phyloP scores from a whole-genome alignment of 1,140 invertebrate genomes.

The Psilanteris sp. region DNA sequence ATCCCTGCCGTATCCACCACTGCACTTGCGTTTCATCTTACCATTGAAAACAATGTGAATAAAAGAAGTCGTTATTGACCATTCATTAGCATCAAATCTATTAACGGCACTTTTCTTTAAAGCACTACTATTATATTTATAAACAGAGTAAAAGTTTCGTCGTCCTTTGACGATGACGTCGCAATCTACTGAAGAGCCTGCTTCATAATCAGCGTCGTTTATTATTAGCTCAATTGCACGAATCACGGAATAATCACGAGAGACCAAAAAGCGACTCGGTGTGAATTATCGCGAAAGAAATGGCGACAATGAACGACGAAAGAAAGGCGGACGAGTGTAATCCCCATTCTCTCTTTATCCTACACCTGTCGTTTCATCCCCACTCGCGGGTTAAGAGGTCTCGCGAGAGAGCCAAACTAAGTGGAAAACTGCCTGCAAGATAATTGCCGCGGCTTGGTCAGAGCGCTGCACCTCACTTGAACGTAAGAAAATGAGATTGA shows the following conservation, averaged over 20 bases:
- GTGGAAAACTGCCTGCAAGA: slow-evolving; percentile 72
- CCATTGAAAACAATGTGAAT: slow-evolving; percentile 5
- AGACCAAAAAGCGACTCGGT: slow-evolving; percentile 36
- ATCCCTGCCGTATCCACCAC: neutral
- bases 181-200: neutral
- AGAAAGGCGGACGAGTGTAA: slow-evolving; percentile 5
- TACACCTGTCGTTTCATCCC: slow-evolving; percentile 28
- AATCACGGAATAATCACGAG: slow-evolving; percentile 17
- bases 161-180: slow-evolving; percentile 8
- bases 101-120: slow-evolving; percentile 13
- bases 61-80: slow-evolving; percentile 19
- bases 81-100: slow-evolving; percentile 35
- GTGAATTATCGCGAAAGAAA: slow-evolving; percentile 39
- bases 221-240: slow-evolving; percentile 25
- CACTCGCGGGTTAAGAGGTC: slow-evolving; percentile 38
- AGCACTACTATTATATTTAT: slow-evolving; percentile 37
- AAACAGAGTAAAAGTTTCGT: slow-evolving; percentile 28
- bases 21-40: neutral
- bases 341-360: slow-evolving; percentile 12
- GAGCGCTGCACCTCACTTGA: slow-evolving; percentile 44
- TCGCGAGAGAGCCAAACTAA: slow-evolving; percentile 66
- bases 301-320: slow-evolving; percentile 2
- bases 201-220: slow-evolving; percentile 32
- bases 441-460: slow-evolving; percentile 69
- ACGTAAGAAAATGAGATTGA: slow-evolving; percentile 52